These are phyloP conservation scores for Microcebus murinus DNA, from an alignment of 2,113 vertebrate species.

Conservation along the genomic window DNA sequence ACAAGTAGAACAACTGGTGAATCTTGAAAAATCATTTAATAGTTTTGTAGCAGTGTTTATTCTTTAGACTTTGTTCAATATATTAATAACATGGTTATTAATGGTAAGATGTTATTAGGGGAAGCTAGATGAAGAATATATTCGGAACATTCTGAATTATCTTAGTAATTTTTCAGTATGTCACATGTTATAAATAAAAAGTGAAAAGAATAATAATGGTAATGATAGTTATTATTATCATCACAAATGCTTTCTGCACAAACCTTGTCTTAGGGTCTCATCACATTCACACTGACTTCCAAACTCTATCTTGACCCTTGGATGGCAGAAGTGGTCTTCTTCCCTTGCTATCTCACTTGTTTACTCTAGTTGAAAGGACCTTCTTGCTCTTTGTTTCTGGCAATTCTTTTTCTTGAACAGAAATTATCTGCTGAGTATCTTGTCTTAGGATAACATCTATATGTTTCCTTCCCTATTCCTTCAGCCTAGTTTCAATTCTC, in stretches of 20 bases:
- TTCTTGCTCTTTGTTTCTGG: background rate
- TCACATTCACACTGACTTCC: background rate
- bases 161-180: background rate
- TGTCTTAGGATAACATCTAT: background rate
- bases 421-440: background rate
- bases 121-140: background rate
- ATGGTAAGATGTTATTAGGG: background rate
- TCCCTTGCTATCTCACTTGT: background rate
- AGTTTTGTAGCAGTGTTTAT: background rate
- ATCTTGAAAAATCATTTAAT: background rate
- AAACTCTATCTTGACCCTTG: background rate
- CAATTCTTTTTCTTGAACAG: background rate
- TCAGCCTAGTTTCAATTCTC: background rate
- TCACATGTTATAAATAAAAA: background rate
- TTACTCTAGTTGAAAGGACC: background rate
- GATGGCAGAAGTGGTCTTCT: accelerated
- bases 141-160: background rate
- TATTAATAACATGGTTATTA: background rate
- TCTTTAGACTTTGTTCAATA: background rate
- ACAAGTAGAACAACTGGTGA: background rate
- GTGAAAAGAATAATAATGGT: background rate
- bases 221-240: no score
- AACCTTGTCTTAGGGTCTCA: background rate
- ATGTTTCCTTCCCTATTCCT: background rate
- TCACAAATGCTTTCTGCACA: background rate